phyloP scores from a whole-genome alignment of 2,113 vertebrate species.

The Macquaria australasica region DNA sequence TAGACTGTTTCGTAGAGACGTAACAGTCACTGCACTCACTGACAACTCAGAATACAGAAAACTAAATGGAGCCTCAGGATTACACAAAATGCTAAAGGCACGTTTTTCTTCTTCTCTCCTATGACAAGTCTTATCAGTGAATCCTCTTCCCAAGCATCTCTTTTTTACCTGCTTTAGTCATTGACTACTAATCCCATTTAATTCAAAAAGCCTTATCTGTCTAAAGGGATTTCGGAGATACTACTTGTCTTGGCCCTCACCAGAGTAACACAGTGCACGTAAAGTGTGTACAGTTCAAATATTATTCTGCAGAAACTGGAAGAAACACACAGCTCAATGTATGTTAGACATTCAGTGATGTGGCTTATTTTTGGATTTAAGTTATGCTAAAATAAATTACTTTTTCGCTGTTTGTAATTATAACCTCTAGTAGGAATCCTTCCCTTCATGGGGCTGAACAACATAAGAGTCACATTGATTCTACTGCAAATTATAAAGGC shows the following conservation, averaged over 20 bases:
- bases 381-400: not conserved
- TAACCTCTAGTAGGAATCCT: not conserved
- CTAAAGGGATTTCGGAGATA: conserved; percentile 43
- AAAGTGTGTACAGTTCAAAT: conserved; percentile 20
- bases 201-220: conserved; percentile 48
- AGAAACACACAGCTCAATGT: not conserved
- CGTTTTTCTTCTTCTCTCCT: conserved; percentile 5
- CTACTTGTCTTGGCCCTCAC: conserved; percentile 21
- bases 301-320: not conserved
- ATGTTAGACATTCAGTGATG: not conserved
- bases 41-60: not conserved
- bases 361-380: not conserved
- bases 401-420: not conserved
- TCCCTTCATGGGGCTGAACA: not conserved
- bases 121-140: conserved; percentile 42
- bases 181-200: conserved; percentile 50
- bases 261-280: not conserved
- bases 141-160: conserved; percentile 15
- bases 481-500: not conserved
- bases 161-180: conserved; percentile 42
- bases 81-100: conserved; percentile 33
- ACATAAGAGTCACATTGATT: not conserved
- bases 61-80: not conserved
- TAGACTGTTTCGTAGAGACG: too few species aligned
- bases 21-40: not conserved